Conservation (phyloP, 2,113 vertebrate species). For the Microcebus tavaratra region DNA sequence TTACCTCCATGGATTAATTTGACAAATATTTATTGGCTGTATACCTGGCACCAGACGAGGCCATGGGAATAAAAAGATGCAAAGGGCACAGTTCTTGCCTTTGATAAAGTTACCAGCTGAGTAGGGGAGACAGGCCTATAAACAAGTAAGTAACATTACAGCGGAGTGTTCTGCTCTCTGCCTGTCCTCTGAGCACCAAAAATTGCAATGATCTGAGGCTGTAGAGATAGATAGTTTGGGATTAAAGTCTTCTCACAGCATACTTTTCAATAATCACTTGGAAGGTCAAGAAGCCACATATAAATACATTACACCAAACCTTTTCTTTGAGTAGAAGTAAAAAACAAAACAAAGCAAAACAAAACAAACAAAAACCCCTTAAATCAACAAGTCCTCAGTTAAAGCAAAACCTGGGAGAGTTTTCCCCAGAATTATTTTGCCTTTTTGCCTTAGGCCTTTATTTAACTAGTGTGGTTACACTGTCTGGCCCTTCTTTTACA, state of each 20-base stretch:
- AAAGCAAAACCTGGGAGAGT: slow-evolving; percentile 18
- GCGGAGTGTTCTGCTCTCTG: background rate
- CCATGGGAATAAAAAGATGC: background rate
- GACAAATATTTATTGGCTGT: slow-evolving; percentile 58
- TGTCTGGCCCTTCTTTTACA: background rate
- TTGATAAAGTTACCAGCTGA: slow-evolving; percentile 57
- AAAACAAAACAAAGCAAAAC: background rate
- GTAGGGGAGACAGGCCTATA: background rate
- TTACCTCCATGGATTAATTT: slow-evolving; percentile 55
- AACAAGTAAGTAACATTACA: slow-evolving; percentile 9
- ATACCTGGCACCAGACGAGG: slow-evolving; percentile 26
- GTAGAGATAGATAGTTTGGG: background rate
- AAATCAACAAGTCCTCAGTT: slow-evolving; percentile 12
- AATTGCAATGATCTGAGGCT: background rate
- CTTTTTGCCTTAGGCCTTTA: background rate
- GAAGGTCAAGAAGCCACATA: slow-evolving; percentile 13
- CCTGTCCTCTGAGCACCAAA: background rate
- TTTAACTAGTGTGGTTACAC: background rate
- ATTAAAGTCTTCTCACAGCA: background rate
- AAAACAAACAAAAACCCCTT: background rate
- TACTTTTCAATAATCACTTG: slow-evolving; percentile 39
- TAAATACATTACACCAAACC: background rate
- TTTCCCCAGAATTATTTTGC: background rate
- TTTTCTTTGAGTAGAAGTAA: slow-evolving; percentile 42
- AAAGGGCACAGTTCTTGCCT: slow-evolving; percentile 44